These are phyloP conservation scores for Drosophila eugracilis DNA, from an alignment of 1,140 invertebrate genomes.

Conservation along the genomic window DNA sequence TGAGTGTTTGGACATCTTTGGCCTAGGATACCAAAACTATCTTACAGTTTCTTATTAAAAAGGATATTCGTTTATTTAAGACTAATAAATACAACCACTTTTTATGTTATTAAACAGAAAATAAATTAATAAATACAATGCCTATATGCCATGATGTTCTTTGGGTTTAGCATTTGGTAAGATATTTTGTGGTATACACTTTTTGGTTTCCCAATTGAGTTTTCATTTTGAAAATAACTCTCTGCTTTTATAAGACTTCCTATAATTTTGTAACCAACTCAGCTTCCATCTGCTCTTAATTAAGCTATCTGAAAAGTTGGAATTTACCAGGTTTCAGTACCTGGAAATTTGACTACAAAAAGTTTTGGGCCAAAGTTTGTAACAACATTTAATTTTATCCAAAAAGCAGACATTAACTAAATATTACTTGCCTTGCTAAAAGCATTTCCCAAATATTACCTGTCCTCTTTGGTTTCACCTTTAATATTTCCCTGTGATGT, in stretches of 20 bases:
- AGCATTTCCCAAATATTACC: conserved; percentile 26
- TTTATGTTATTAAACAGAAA: no score
- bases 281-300: not conserved
- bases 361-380: conserved; percentile 17
- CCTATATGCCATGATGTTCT: no score
- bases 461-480: not conserved
- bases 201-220: not conserved
- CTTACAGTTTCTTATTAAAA: no score
- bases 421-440: not conserved
- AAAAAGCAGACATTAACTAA: conserved; percentile 9
- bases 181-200: not conserved
- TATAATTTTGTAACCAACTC: not conserved
- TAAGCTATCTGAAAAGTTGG: not conserved
- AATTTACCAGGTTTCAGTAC: not conserved
- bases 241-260: not conserved
- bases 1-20: no score
- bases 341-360: not conserved
- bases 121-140: not conserved
- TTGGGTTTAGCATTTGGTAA: not conserved
- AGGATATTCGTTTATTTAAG: not conserved
- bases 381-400: conserved; percentile 1
- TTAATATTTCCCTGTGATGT: conserved; percentile 14
- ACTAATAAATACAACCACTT: no score
- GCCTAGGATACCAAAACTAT: no score
- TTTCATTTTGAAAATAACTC: no score